Conservation (phyloP, 2,113 vertebrate species). For the Romanogobio albipinnatus region DNA sequence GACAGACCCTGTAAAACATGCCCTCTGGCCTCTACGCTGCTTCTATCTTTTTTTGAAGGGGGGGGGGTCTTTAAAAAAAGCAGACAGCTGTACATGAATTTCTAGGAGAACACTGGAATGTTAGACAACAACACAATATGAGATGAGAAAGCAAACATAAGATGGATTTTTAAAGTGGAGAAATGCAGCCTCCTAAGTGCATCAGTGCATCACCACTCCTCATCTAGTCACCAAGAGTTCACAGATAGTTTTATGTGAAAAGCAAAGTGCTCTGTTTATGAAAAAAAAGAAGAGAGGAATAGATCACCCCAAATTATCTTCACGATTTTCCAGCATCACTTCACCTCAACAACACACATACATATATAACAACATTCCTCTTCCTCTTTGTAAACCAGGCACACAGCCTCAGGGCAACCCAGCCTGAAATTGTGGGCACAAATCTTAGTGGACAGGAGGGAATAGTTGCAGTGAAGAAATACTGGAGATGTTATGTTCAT, state of each 20-base stretch:
- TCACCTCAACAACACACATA: slow-evolving; percentile 54
- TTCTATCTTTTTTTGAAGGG: neutral
- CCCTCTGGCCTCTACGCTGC: slow-evolving; percentile 7
- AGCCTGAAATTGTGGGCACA: slow-evolving; percentile 10
- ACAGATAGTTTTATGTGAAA: slow-evolving; percentile 62
- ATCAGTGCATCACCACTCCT: slow-evolving; percentile 17
- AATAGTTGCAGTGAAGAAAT: neutral
- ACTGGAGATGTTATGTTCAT: neutral
- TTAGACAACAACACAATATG: slow-evolving; percentile 27
- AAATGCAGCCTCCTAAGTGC: neutral
- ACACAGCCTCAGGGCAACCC: slow-evolving; percentile 20
- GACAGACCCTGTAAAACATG: slow-evolving; percentile 17
- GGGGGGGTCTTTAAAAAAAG: slow-evolving; percentile 34
- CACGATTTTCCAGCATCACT: slow-evolving; percentile 44
- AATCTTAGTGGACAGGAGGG: slow-evolving; percentile 5
- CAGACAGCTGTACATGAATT: slow-evolving; percentile 24
- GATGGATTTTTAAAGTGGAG: slow-evolving; percentile 6
- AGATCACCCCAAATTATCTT: slow-evolving; percentile 39
- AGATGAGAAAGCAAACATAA: slow-evolving; percentile 40
- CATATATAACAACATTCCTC: slow-evolving; percentile 57
- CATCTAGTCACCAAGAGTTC: slow-evolving; percentile 49
- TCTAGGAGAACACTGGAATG: slow-evolving; percentile 42
- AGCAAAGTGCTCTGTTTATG: slow-evolving; percentile 66
- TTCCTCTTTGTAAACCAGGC: slow-evolving; percentile 52
- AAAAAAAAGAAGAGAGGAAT: neutral